A percentile compares a stretch with the other conserved stretches of the same genome.
Evolutionary conservation across 53 echinoderm and acorn worm species (phyloP).

Genomic region (Echinarachnius parma): DNA sequence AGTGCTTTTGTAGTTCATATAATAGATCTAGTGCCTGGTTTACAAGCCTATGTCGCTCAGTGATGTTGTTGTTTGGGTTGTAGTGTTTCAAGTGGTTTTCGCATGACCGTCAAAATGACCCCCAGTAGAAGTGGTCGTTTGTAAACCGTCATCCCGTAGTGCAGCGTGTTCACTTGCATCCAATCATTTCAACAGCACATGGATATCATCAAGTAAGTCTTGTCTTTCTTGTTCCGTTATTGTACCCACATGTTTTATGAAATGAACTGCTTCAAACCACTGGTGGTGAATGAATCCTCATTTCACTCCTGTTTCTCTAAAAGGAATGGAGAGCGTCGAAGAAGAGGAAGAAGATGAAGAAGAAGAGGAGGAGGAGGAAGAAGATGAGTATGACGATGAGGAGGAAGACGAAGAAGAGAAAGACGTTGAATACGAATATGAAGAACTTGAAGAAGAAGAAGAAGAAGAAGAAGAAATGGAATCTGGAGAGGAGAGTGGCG

Average conservation of each 20-base stretch:
- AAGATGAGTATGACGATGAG: conserved; percentile 40
- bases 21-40: conserved; percentile 32
- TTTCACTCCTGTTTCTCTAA: conserved; percentile 33
- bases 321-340: conserved; percentile 28
- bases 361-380: conserved; percentile 1
- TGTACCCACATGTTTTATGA: no score
- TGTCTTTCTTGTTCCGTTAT: no score
- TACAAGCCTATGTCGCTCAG: conserved; percentile 23
- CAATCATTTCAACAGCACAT: no score
- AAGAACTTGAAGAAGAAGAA: conserved; percentile 27
- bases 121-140: no score
- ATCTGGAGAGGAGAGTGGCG: conserved; percentile 43
- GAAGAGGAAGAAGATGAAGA: conserved; percentile 40
- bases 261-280: no score
- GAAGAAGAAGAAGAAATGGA: conserved; percentile 36
- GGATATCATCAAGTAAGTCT: no score
- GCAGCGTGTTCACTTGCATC: no score
- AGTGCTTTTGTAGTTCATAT: conserved; percentile 15
- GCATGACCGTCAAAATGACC: no score
- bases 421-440: conserved; percentile 23
- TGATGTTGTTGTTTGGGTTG: conserved; percentile 5
- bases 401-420: conserved; percentile 39
- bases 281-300: conserved; percentile 9
- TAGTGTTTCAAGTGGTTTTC: not conserved
- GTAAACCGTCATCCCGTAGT: no score